A percentile compares a stretch with the other conserved stretches of the same genome.
Evolutionary conservation across 2,888 invertebrate species (phyloP).

Genomic region (Melanostoma scalare): DNA sequence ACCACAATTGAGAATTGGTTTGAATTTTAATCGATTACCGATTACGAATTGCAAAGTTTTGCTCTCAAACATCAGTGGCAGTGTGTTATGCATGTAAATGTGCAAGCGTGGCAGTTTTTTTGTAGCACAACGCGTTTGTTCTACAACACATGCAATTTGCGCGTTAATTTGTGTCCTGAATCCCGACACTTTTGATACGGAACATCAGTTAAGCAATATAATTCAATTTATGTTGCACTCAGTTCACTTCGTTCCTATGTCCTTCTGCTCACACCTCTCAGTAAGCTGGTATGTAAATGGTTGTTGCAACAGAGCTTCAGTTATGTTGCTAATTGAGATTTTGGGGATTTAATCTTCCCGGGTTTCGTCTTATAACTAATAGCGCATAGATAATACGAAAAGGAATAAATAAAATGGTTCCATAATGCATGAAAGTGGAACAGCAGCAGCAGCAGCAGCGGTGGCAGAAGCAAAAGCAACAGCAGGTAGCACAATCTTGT

Average conservation of each 20-base stretch:
- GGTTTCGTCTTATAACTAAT: constrained; percentile 6
- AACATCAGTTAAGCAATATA: constrained; percentile 2
- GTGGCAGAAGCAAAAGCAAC: not conserved
- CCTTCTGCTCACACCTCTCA: too few relatives aligned
- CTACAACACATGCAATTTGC: constrained; percentile 33
- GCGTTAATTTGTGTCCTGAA: constrained; percentile 48
- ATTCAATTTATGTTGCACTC: constrained; percentile 37
- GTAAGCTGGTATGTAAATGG: too few relatives aligned
- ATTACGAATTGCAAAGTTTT: constrained; percentile 50
- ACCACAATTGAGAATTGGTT: constrained; percentile 62
- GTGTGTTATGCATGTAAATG: constrained; percentile 35
- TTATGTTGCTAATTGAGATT: constrained; percentile 42
- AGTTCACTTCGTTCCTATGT: not conserved
- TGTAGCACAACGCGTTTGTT: not conserved
- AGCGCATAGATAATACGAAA: not conserved
- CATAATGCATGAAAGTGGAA: constrained; percentile 52
- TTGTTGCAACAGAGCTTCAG: too few relatives aligned
- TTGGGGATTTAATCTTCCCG: constrained; percentile 1
- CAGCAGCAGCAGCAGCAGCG: constrained; percentile 24
- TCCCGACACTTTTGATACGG: constrained; percentile 36
- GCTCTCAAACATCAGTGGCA: constrained; percentile 24
- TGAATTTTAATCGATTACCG: constrained; percentile 67
- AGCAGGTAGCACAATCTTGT: constrained; percentile 1
- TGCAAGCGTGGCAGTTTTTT: constrained; percentile 33
- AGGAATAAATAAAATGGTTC: constrained; percentile 36